A percentile compares a stretch with the other conserved stretches of the same genome.
Evolutionary conservation across 2,113 vertebrate species (phyloP).

Genomic region (Athene noctua): DNA sequence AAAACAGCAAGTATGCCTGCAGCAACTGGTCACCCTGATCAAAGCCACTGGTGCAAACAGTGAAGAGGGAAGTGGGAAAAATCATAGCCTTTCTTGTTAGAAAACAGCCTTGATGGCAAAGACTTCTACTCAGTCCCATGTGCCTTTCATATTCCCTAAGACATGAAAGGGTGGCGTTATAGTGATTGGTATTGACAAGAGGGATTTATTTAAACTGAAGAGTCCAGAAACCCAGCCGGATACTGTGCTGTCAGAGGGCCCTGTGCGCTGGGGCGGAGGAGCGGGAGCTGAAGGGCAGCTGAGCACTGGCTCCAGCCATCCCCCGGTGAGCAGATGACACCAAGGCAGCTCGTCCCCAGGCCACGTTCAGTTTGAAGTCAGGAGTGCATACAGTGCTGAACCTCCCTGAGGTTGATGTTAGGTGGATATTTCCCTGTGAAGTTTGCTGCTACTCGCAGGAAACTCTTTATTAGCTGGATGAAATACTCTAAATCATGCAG

Average conservation of each 20-base stretch:
- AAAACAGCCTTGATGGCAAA: not conserved
- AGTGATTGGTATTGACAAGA: not conserved
- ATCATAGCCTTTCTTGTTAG: not conserved
- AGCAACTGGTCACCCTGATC: not conserved
- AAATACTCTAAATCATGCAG: not conserved
- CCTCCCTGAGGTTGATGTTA: accelerated
- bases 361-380: accelerated
- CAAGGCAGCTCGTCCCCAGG: accelerated
- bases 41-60: not conserved
- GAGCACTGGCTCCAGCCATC: accelerated
- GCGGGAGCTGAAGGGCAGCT: not conserved
- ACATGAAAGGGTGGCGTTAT: not conserved
- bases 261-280: accelerated
- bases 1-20: not conserved
- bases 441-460: not conserved
- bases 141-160: not conserved
- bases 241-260: not conserved
- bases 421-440: not conserved
- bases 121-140: not conserved
- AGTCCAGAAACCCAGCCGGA: accelerated
- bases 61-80: not conserved
- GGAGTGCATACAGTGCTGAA: not conserved
- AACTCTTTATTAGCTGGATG: not conserved
- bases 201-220: not conserved
- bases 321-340: not conserved